phyloP scores from a whole-genome alignment of 2,888 invertebrate genomes.

The Habrosyne pyritoides region DNA sequence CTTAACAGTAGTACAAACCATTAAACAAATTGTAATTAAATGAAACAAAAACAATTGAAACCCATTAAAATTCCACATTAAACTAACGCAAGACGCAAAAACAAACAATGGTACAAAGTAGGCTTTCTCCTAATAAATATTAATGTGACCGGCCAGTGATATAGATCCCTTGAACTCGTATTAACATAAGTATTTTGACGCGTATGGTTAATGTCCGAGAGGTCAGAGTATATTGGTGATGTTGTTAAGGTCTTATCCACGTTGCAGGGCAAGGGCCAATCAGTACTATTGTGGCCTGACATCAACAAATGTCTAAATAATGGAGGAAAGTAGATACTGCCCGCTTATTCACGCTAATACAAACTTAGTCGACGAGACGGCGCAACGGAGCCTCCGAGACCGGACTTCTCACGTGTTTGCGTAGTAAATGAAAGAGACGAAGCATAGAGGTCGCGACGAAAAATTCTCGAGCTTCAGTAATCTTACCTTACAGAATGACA shows the following conservation, averaged over 20 bases:
- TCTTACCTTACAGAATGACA: no score
- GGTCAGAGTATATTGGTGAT: slow-evolving; percentile 42
- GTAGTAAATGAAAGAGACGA: no score
- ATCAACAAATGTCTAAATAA: slow-evolving; percentile 67
- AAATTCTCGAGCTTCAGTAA: no score
- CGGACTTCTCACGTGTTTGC: no score
- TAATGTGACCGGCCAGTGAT: slow-evolving; percentile 41
- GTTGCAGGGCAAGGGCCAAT: slow-evolving; percentile 57
- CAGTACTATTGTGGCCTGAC: slow-evolving; percentile 64
- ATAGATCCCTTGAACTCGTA: slow-evolving; percentile 26
- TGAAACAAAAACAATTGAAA: not conserved
- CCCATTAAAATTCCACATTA: not conserved
- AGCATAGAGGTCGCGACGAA: no score
- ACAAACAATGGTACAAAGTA: slow-evolving; percentile 22
- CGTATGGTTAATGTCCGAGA: slow-evolving; percentile 18
- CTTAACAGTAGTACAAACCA: not conserved
- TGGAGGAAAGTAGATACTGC: slow-evolving; percentile 43
- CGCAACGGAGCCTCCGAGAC: no score
- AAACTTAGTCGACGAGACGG: no score
- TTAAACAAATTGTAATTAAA: not conserved
- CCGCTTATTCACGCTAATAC: no score
- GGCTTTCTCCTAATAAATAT: slow-evolving; percentile 72
- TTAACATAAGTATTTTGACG: slow-evolving; percentile 10
- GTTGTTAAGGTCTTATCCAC: slow-evolving; percentile 34
- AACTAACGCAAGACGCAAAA: slow-evolving; percentile 6